Percentiles rank a stretch among this genome's conserved stretches.
These are phyloP conservation scores for Clinocottus analis DNA, from an alignment of 2,113 vertebrate species.

Conservation along the genomic window DNA sequence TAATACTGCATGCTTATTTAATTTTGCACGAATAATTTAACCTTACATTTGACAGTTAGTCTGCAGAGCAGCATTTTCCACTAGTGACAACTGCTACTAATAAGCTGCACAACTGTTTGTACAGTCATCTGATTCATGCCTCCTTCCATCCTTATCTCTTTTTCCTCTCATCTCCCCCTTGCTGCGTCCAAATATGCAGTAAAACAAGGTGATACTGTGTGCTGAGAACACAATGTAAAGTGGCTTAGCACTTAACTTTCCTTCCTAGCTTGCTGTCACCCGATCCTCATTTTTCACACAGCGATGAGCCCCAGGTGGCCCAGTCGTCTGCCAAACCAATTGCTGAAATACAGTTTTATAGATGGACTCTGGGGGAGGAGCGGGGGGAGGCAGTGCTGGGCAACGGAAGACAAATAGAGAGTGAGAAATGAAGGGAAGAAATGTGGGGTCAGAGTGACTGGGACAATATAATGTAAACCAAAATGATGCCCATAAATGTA, in stretches of 20 bases:
- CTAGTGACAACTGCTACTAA: constrained; percentile 4
- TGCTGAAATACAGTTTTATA: constrained; percentile 67
- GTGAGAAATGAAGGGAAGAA: constrained; percentile 3
- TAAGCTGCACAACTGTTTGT: constrained; percentile 4
- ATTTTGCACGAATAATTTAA: background rate
- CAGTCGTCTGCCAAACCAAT: constrained; percentile 50
- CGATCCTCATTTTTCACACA: constrained; percentile 48
- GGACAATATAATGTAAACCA: constrained; percentile 17
- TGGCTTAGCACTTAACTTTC: constrained; percentile 33
- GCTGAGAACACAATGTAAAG: constrained; percentile 28
- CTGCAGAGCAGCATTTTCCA: background rate
- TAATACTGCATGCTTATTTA: background rate
- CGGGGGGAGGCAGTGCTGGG: background rate
- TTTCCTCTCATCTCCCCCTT: constrained; percentile 3
- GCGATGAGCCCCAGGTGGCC: constrained; percentile 63
- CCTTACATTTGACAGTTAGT: background rate
- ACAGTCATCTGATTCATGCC: constrained; percentile 3
- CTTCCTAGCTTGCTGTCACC: constrained; percentile 40
- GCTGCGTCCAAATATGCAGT: constrained; percentile 26
- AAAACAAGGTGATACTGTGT: constrained; percentile 48
- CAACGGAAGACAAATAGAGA: background rate
- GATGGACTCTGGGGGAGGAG: constrained; percentile 44
- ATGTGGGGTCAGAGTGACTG: background rate
- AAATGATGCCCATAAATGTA: constrained; percentile 6
- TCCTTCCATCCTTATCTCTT: background rate